Evolutionary conservation across 2,888 invertebrate species (phyloP).

Genomic region (Spialia ferax): DNA sequence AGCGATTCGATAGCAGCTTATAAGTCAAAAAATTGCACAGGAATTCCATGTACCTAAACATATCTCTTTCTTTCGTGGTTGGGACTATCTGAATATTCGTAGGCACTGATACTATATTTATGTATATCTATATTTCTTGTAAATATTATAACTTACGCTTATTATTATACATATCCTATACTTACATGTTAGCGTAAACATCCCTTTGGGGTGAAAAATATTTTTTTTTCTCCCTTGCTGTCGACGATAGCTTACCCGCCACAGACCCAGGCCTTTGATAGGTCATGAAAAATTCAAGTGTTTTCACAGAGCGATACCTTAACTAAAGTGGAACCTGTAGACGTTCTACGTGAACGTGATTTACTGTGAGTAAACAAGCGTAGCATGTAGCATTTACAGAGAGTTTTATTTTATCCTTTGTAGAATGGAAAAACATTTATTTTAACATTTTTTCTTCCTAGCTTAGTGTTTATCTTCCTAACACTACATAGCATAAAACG

Average conservation of each 20-base stretch:
- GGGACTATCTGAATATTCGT: no score
- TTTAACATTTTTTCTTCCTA: background rate
- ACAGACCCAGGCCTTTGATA: constrained; percentile 64
- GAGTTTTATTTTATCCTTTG: no score
- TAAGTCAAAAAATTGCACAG: no score
- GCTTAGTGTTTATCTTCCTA: no score
- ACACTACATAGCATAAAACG: no score
- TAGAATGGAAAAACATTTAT: background rate
- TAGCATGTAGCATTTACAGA: no score
- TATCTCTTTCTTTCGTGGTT: no score
- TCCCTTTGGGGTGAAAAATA: constrained; percentile 34
- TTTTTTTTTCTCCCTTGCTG: constrained; percentile 41
- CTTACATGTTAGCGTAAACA: constrained; percentile 19
- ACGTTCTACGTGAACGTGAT: constrained; percentile 28
- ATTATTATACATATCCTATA: constrained; percentile 8
- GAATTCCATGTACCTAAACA: no score
- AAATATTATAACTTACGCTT: no score
- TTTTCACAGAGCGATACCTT: constrained; percentile 47
- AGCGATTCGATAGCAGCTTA: no score
- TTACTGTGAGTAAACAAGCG: constrained; percentile 23
- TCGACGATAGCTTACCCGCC: constrained; percentile 45
- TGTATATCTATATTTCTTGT: constrained; percentile 3
- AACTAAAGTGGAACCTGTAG: constrained; percentile 41
- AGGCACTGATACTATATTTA: no score
- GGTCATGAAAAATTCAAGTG: constrained; percentile 79